These are phyloP conservation scores for Neuroterus valhalla DNA, from an alignment of 1,140 invertebrate genomes.

Conservation along the genomic window DNA sequence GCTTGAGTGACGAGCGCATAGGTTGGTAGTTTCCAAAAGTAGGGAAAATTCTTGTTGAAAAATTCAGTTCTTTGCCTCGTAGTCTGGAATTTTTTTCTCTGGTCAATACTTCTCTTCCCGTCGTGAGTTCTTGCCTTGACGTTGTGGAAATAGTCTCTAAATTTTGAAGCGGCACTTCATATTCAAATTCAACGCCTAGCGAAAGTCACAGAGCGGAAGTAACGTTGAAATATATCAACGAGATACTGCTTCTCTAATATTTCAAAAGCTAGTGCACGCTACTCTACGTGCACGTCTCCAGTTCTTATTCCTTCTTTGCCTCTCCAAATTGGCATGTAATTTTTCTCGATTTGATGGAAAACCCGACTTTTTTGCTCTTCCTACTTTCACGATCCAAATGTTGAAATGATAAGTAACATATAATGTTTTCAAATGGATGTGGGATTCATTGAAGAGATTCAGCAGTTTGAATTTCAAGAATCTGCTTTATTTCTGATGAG, in stretches of 20 bases:
- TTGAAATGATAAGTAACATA: too few species aligned
- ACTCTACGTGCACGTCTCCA: background rate
- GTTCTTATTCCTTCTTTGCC: background rate
- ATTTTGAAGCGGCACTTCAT: slow-evolving; percentile 37
- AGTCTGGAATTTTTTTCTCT: background rate
- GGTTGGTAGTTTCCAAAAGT: background rate
- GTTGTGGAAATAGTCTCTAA: slow-evolving; percentile 38
- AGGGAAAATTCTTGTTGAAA: background rate
- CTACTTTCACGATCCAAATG: too few species aligned
- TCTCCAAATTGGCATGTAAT: background rate
- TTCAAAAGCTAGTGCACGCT: slow-evolving; percentile 12
- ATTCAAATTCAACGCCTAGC: slow-evolving; percentile 21
- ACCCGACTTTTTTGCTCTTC: background rate
- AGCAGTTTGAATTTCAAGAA: too few species aligned
- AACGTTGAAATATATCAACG: slow-evolving; percentile 21
- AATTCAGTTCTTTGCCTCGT: slow-evolving; percentile 11
- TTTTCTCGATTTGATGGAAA: background rate
- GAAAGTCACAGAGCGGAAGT: slow-evolving; percentile 5
- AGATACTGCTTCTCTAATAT: slow-evolving; percentile 28
- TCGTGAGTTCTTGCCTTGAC: slow-evolving; percentile 8
- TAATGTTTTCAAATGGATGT: too few species aligned
- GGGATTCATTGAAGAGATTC: too few species aligned
- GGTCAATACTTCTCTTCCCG: slow-evolving; percentile 7
- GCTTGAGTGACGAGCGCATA: slow-evolving; percentile 34
- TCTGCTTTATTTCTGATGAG: too few species aligned